Conservation (phyloP, 2,888 invertebrate genomes). For the Apamea crenata region DNA sequence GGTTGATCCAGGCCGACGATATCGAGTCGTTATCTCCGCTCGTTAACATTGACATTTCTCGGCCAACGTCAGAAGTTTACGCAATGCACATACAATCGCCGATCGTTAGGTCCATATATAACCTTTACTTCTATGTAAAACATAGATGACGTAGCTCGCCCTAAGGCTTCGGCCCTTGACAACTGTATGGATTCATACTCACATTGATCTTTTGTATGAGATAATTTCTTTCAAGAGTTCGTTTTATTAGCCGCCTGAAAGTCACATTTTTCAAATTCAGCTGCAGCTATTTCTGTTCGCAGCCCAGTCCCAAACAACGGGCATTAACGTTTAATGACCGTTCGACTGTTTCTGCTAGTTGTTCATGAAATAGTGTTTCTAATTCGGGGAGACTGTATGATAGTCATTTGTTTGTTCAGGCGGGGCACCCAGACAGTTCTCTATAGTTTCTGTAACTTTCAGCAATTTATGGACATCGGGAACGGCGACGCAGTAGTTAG, state of each 20-base stretch:
- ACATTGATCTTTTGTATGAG: constrained; percentile 16
- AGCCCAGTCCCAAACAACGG: background rate
- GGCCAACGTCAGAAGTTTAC: constrained; percentile 48
- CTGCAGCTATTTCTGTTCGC: constrained; percentile 37
- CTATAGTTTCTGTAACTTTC: constrained; percentile 26
- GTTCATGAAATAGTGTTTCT: constrained; percentile 20
- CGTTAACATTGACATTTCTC: constrained; percentile 48
- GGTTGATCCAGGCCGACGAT: constrained; percentile 27
- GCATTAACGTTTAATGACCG: constrained; percentile 27
- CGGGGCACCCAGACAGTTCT: constrained; percentile 19
- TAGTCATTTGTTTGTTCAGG: constrained; percentile 4
- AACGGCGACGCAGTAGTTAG: constrained; percentile 11
- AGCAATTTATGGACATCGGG: constrained; percentile 37
- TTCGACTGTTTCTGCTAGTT: background rate
- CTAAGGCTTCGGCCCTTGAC: constrained; percentile 52
- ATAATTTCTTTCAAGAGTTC: background rate
- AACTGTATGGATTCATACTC: constrained; percentile 54
- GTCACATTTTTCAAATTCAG: background rate
- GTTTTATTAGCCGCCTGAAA: background rate
- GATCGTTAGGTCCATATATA: constrained; percentile 18
- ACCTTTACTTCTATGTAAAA: constrained; percentile 27
- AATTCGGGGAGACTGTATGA: constrained; percentile 4
- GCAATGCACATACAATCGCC: constrained; percentile 31
- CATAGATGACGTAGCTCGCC: constrained; percentile 38
- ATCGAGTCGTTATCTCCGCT: constrained; percentile 33